Conservation (phyloP, 2,113 vertebrate species). For the Heteronetta atricapilla region DNA sequence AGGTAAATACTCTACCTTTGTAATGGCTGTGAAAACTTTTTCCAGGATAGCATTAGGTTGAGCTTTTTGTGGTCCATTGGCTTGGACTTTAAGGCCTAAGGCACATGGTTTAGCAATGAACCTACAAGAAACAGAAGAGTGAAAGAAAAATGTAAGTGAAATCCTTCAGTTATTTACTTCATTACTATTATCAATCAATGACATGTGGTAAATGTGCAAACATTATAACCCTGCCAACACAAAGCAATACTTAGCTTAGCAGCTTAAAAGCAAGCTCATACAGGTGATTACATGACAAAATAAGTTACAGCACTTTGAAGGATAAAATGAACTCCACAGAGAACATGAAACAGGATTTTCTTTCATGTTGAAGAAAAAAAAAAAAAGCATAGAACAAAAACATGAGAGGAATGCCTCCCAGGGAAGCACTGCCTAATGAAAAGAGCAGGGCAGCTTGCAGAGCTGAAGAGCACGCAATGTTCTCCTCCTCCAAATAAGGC, state of each 20-base stretch:
- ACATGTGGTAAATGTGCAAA: neutral
- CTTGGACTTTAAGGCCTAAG: slow-evolving; percentile 95
- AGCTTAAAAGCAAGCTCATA: neutral
- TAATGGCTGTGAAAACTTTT: slow-evolving; percentile 98
- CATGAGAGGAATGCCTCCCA: neutral
- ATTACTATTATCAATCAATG: neutral
- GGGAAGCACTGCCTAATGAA: neutral
- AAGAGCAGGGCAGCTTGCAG: neutral
- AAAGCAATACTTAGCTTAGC: neutral
- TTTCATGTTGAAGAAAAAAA: neutral
- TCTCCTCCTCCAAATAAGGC: neutral
- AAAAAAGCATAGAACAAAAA: slow-evolving; percentile 4
- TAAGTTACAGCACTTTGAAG: slow-evolving; percentile 14
- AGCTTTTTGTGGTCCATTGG: slow-evolving; percentile 92
- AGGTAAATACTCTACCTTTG: slow-evolving; percentile 84
- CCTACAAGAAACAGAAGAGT: slow-evolving; percentile 73
- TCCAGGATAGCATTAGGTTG: slow-evolving; percentile 96
- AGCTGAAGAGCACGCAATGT: neutral
- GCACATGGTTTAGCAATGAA: slow-evolving; percentile 97
- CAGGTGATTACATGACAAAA: neutral
- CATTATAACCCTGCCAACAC: neutral
- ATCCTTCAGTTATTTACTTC: slow-evolving; percentile 26
- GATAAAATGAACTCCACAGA: neutral
- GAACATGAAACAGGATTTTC: neutral
- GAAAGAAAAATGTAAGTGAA: slow-evolving; percentile 33